phyloP scores from a whole-genome alignment of 2,797 vertebrate genomes.

The Dallia pectoralis region DNA sequence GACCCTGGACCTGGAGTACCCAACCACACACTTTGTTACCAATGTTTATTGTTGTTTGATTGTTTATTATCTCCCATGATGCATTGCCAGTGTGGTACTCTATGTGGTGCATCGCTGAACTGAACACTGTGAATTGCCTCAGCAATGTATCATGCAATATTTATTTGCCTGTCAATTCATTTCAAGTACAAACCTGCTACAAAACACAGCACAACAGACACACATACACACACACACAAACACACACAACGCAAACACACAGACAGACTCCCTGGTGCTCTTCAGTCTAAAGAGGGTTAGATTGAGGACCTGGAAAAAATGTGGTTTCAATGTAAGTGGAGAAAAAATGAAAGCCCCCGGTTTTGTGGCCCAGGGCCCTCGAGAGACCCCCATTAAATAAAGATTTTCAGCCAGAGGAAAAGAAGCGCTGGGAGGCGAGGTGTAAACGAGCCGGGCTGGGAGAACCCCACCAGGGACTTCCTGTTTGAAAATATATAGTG shows the following conservation, averaged over 20 bases:
- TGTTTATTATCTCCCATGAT: too few relatives aligned
- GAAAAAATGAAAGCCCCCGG: conserved; percentile 10
- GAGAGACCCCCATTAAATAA: conserved; percentile 20
- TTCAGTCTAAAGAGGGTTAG: background rate
- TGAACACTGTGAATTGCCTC: too few relatives aligned
- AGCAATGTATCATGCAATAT: too few relatives aligned
- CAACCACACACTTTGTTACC: too few relatives aligned
- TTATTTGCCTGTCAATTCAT: too few relatives aligned
- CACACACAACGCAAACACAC: background rate
- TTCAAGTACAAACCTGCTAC: too few relatives aligned
- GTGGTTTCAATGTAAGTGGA: conserved; percentile 16
- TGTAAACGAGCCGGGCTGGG: background rate
- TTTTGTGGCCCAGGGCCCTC: conserved; percentile 19
- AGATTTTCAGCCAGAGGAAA: conserved; percentile 27
- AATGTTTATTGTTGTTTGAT: too few relatives aligned
- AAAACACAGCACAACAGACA: too few relatives aligned
- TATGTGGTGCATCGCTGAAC: too few relatives aligned
- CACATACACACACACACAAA: too few relatives aligned
- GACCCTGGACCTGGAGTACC: too few relatives aligned
- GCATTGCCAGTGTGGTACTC: too few relatives aligned
- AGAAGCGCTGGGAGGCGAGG: conserved; percentile 11
- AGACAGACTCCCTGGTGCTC: background rate
- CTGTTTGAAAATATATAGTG: background rate
- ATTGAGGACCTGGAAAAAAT: conserved; percentile 6
- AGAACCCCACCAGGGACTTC: background rate